Conservation (phyloP, 2,797 vertebrate genomes). For the Schizopygopsis malacanthus region DNA sequence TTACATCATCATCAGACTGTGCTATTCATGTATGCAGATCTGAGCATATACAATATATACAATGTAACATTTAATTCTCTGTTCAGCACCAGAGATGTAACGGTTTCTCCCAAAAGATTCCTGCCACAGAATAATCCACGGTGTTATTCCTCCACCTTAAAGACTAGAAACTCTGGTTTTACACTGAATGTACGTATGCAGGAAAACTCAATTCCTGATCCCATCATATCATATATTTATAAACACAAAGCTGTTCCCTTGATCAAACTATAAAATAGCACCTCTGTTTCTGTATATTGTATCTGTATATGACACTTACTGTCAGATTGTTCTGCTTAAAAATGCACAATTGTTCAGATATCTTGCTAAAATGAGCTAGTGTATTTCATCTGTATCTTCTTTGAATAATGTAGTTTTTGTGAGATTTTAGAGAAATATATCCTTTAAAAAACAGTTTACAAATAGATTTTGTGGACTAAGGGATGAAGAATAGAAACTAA, state of each 20-base stretch:
- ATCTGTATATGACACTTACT: background rate
- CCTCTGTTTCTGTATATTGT: constrained; percentile 2
- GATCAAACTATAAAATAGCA: constrained; percentile 37
- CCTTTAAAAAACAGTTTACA: background rate
- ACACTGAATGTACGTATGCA: constrained; percentile 4
- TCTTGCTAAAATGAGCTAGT: constrained; percentile 16
- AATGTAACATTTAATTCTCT: constrained; percentile 21
- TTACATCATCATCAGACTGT: constrained; percentile 25
- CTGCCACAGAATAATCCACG: constrained; percentile 15
- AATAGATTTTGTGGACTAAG: background rate
- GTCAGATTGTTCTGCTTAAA: constrained; percentile 16
- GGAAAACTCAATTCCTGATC: constrained; percentile 16
- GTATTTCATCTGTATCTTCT: constrained; percentile 1
- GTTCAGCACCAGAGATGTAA: constrained; percentile 18
- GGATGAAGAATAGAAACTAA: background rate
- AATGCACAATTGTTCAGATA: constrained; percentile 19
- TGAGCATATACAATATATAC: constrained; percentile 35
- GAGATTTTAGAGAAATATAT: background rate
- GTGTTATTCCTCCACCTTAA: background rate
- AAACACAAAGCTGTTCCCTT: constrained; percentile 48
- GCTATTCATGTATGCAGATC: constrained; percentile 29
- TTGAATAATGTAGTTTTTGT: background rate
- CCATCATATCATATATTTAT: constrained; percentile 34
- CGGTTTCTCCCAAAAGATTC: constrained; percentile 21
- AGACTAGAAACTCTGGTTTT: constrained; percentile 29